phyloP scores from a whole-genome alignment of 1,140 invertebrate species.

The Apis cerana region DNA sequence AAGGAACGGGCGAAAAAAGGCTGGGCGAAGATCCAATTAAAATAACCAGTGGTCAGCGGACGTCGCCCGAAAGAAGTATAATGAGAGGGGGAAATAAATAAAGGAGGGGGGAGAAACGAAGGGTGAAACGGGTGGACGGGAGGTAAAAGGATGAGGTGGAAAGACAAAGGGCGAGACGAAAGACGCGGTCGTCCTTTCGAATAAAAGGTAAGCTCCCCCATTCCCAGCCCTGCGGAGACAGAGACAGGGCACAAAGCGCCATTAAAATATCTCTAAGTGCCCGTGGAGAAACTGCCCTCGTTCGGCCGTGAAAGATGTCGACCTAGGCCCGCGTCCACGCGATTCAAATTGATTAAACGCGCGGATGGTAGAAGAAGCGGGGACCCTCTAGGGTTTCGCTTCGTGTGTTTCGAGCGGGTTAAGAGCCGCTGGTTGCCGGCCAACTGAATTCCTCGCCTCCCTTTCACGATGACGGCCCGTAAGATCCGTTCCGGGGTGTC shows the following conservation, averaged over 20 bases:
- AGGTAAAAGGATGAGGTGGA: conserved; percentile 15
- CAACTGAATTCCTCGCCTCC: not conserved
- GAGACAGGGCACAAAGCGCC: conserved; percentile 75
- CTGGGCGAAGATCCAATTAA: conserved; percentile 81
- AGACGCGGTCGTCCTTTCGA: conserved; percentile 47
- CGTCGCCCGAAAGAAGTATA: conserved; percentile 65
- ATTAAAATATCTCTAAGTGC: conserved; percentile 77
- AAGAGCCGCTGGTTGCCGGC: not conserved
- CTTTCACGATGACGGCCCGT: conserved; percentile 7
- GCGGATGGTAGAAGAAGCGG: conserved; percentile 8
- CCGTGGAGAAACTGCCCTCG: conserved; percentile 31
- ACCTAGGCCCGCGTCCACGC: conserved; percentile 38
- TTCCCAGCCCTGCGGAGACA: conserved; percentile 48
- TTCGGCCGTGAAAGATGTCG: conserved; percentile 52
- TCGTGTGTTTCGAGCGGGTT: not conserved
- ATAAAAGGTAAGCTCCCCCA: conserved; percentile 51
- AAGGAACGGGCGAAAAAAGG: conserved; percentile 72
- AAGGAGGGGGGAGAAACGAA: conserved; percentile 21
- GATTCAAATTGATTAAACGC: conserved; percentile 62
- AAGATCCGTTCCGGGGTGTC: conserved; percentile 18
- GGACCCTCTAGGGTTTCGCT: not conserved
- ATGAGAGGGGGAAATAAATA: conserved; percentile 50
- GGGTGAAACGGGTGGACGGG: not conserved
- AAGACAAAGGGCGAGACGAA: conserved; percentile 63
- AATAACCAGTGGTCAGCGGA: conserved; percentile 76